phyloP scores from a whole-genome alignment of 1,140 invertebrate genomes.

The Nymphalis io region DNA sequence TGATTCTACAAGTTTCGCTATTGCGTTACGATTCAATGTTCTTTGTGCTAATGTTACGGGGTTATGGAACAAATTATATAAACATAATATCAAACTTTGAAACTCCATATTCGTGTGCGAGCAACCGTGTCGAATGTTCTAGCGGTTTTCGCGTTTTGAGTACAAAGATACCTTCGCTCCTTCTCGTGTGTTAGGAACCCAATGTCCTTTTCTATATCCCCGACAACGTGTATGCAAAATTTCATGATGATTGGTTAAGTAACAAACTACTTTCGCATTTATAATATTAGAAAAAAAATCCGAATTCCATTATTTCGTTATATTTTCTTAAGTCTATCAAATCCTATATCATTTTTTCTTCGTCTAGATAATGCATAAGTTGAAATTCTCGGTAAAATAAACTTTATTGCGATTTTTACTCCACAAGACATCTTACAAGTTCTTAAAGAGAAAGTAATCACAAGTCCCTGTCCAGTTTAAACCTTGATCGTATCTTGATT shows the following conservation, averaged over 20 bases:
- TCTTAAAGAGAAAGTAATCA: conserved; percentile 25
- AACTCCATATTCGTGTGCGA: background rate
- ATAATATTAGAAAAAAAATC: no score
- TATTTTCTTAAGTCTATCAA: no score
- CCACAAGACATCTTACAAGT: conserved; percentile 17
- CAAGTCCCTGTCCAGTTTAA: conserved; percentile 27
- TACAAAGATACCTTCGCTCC: background rate
- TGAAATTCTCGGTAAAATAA: conserved; percentile 6
- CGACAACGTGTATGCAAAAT: no score
- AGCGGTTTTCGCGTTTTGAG: background rate
- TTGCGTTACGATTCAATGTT: conserved; percentile 32
- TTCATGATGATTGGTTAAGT: no score
- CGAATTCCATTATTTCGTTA: no score
- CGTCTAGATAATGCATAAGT: background rate
- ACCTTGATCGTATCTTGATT: conserved; percentile 27
- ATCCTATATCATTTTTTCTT: background rate
- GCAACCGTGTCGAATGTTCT: conserved; percentile 3
- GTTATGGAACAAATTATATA: conserved; percentile 5
- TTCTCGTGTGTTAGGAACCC: no score
- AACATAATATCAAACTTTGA: conserved; percentile 6
- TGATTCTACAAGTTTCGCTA: conserved; percentile 40
- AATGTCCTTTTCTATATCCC: no score
- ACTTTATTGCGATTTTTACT: conserved; percentile 17
- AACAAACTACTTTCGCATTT: no score
- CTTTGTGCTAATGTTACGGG: conserved; percentile 7